Percentiles rank a stretch among this genome's conserved stretches.
Evolutionary conservation across 2,113 vertebrate genomes (phyloP).

Genomic region (Aix galericulata): DNA sequence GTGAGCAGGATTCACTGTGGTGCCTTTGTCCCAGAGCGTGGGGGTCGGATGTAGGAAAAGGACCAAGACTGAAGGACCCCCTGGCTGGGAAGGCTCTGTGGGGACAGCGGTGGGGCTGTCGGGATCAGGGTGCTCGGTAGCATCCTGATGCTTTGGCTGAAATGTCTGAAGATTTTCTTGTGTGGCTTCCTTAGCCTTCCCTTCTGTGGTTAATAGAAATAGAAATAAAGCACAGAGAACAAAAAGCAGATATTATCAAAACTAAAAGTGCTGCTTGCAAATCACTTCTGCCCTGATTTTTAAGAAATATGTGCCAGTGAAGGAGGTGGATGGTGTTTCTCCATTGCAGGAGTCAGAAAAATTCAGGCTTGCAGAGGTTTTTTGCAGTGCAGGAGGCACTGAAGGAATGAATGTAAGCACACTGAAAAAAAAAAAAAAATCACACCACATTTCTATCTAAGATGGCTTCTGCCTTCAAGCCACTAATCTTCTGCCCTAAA

Average conservation of each 20-base stretch:
- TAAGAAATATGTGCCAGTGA: rapidly evolving
- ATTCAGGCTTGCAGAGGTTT: not conserved
- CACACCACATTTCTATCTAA: not conserved
- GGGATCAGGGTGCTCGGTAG: not conserved
- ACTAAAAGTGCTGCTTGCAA: not conserved
- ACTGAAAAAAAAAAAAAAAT: not conserved
- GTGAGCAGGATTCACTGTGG: rapidly evolving
- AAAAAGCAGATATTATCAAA: not conserved
- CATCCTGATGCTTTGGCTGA: not conserved
- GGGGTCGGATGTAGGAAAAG: rapidly evolving
- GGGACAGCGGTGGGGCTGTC: not conserved
- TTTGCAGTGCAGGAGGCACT: not conserved
- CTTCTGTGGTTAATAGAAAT: not conserved
- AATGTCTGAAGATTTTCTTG: not conserved
- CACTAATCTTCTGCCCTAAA: slow-evolving; percentile 45
- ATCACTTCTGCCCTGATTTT: not conserved
- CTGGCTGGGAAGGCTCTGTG: not conserved
- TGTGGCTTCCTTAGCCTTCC: not conserved
- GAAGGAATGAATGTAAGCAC: not conserved
- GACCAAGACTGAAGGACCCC: rapidly evolving
- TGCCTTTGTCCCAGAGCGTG: rapidly evolving
- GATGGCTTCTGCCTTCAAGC: slow-evolving; percentile 53
- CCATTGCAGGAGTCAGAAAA: rapidly evolving
- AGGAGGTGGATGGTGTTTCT: not conserved
- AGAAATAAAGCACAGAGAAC: not conserved